These are phyloP conservation scores for Eriocheir sinensis DNA, from an alignment of 1,140 invertebrate genomes.

Conservation along the genomic window DNA sequence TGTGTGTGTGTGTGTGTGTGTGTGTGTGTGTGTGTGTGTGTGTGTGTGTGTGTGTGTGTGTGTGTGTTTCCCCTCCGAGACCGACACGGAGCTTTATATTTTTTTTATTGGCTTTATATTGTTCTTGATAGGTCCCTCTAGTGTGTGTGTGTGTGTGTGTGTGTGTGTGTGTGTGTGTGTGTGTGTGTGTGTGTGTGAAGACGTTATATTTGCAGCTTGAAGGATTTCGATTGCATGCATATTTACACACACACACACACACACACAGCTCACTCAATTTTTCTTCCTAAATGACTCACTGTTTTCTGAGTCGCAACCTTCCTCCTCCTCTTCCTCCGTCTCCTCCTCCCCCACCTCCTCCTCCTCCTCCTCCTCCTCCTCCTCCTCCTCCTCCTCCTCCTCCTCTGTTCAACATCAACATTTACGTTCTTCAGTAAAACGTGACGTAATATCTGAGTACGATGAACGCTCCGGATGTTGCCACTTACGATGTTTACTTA, in stretches of 20 bases:
- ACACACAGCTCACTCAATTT: not conserved
- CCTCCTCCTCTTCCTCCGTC: not conserved
- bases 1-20: slow-evolving; percentile 53
- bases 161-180: slow-evolving; percentile 51
- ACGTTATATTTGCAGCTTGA: too few relatives aligned
- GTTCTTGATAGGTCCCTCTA: not conserved
- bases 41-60: slow-evolving; percentile 39
- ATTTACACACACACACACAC: slow-evolving; percentile 15
- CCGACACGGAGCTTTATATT: not conserved
- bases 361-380: slow-evolving; percentile 14
- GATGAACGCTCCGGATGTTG: not conserved
- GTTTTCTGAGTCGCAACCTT: slow-evolving; percentile 2
- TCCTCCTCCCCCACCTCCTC: not conserved
- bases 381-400: not conserved
- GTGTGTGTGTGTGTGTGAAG: slow-evolving; percentile 51
- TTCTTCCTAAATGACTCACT: not conserved
- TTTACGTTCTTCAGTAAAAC: not conserved
- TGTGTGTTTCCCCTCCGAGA: slow-evolving; percentile 18
- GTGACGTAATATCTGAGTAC: not conserved
- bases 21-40: slow-evolving; percentile 56
- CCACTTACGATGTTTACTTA: slow-evolving; percentile 25
- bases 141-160: slow-evolving; percentile 57
- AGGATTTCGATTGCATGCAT: too few relatives aligned
- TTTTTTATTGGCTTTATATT: slow-evolving; percentile 17
- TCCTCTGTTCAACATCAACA: not conserved